Evolutionary conservation across 2,888 invertebrate species (phyloP), one percentile per base, ranked within the genome.

Genomic region (Spodoptera littoralis): DNA sequence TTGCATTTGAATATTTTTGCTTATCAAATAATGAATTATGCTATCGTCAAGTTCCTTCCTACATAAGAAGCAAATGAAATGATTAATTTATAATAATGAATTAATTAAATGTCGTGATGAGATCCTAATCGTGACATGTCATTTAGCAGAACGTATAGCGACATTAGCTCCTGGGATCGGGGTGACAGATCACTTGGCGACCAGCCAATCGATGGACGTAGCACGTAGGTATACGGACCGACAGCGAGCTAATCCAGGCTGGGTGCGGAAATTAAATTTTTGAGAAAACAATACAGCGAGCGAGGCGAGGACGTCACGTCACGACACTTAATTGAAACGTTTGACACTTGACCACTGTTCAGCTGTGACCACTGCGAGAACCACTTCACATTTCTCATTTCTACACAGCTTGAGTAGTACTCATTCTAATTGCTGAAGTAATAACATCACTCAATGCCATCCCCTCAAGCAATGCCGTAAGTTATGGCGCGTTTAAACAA

Each of bases 261-360:
- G 57, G 46, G 54, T 51, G 56, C 68, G 81, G 77, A 79, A 79
- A 81, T 80, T 79, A 74, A 70, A 71, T 71, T 80, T 75, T 79
- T 77, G 70, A 73, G 61, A 48, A 18, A 70, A 62, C 66, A 70
- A 65, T 64, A 51, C 64, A n/a, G 45, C 11, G 47, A 51, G 41
- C 24, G 42, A 44, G 36, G 45, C 44, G 24, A 24, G 44, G 48
- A 49, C 54, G 36, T 9, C 36, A 36, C 8, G 30, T 30, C 36
- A 36, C 36, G 45, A 58, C 30, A 11, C 30, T 62, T 56, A 73
- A 73, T 64, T 69, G 64, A 73, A 64, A 52, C 48, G 60, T 73
- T 72, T 58, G 54, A 46, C 58, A 36, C 36, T 36, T 36, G 36
- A 36, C 36, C 36, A 9, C 36, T 36, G 36, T 36, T 8, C 36